Evolutionary conservation across 2,113 vertebrate species (phyloP).

Genomic region (Lasiurus cinereus): DNA sequence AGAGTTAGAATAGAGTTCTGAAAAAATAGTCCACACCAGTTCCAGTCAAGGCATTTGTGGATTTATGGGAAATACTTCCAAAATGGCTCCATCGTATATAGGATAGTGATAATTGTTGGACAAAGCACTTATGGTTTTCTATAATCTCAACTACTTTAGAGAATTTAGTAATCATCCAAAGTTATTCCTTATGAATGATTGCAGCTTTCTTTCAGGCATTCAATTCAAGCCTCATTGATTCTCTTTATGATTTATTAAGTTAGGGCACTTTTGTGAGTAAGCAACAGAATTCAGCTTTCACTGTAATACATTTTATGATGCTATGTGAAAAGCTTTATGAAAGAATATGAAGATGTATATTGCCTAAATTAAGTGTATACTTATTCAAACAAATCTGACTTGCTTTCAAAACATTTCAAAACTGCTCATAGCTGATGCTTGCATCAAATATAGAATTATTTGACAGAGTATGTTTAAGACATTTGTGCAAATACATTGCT

Average conservation of each 20-base stretch:
- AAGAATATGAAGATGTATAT: slow-evolving; percentile 51
- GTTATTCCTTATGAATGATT: slow-evolving; percentile 62
- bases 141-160: slow-evolving; percentile 41
- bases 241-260: slow-evolving; percentile 65
- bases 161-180: slow-evolving; percentile 57
- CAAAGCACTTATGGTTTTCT: slow-evolving; percentile 43
- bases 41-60: slow-evolving; percentile 49
- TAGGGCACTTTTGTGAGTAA: slow-evolving; percentile 56
- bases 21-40: slow-evolving; percentile 49
- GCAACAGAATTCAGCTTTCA: slow-evolving; percentile 67
- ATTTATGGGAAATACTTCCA: slow-evolving; percentile 73
- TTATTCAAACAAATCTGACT: slow-evolving; percentile 57
- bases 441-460: neutral
- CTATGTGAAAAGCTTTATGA: slow-evolving; percentile 58
- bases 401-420: slow-evolving; percentile 58
- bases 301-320: slow-evolving; percentile 66
- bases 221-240: slow-evolving; percentile 56
- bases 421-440: neutral
- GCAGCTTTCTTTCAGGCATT: slow-evolving; percentile 46
- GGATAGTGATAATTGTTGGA: slow-evolving; percentile 44
- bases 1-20: slow-evolving; percentile 58
- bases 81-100: slow-evolving; percentile 14
- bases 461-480: neutral
- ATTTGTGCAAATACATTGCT: neutral
- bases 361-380: slow-evolving; percentile 42